Base-by-base conservation (phyloP, 2,888 invertebrate genomes). In the Pristionchus maxplancki region DNA sequence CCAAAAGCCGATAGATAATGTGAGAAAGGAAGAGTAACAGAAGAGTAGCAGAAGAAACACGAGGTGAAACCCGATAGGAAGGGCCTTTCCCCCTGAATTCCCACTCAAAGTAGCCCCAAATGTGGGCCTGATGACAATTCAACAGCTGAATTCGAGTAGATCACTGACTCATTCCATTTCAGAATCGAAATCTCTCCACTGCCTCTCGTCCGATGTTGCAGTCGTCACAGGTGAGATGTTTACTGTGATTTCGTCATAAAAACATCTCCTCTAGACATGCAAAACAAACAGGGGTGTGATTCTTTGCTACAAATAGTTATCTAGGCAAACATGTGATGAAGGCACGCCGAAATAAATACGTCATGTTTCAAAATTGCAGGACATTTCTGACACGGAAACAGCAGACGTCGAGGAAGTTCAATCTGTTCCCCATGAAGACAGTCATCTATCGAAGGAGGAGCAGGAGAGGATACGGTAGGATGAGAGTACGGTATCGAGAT, bases 401-500 rank as follows among this genome's bases (percentile, higher is more conserved):
- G 90, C 89, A 17, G 83, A 64, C 20, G 67, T 82, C 17, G 88
- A 88, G 34, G 88, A 88, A 20, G 58, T 89, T 34, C 89, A 89
- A 24, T 88, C 88, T 6, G 89, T 85, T 89, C 90, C 87, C 50
- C 89, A 89, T 53, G 90, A 90, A 44, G 89, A 87, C 31, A 89
- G 89, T 28, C 44, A 85, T 28, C 87, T 94, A 53, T 92, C 92
- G 88, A 93, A 94, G 89, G 94, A 94, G 87, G 94, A 94, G 78
- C 93, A 93, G 88, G 94, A 94, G 86, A 89, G 93, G 89, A 92
- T 93, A 90, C 90, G 92, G 93, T 93, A 85, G 17, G 90, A 28
- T 50, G 64, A 67, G 31, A 9, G 24, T 44, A n/a, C 74, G 8
- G 40, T 40, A 74, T 1, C 2, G 24, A 40, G 40, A 37, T 20